phyloP scores from a whole-genome alignment of 2,888 invertebrate species.

The Caenorhabditis panamensis region DNA sequence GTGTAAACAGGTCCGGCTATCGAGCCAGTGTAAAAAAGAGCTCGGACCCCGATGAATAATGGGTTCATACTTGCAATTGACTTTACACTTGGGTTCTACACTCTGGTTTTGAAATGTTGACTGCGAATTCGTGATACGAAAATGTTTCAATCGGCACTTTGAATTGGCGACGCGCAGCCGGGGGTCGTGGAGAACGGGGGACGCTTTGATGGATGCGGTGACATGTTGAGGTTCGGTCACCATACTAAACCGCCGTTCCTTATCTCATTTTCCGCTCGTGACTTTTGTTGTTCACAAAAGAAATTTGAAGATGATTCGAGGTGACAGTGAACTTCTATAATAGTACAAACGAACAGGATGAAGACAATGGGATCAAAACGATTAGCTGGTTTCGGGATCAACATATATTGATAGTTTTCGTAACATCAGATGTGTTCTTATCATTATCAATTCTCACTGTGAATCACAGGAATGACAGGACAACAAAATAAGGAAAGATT shows the following conservation, averaged over 20 bases:
- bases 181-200: constrained; percentile 15
- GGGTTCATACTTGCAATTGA: constrained; percentile 32
- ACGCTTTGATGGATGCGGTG: constrained; percentile 45
- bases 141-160: constrained; percentile 1
- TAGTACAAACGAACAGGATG: too few relatives aligned
- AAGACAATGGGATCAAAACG: too few relatives aligned
- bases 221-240: constrained; percentile 38
- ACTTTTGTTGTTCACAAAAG: neutral
- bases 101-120: constrained; percentile 1
- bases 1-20: constrained; percentile 34
- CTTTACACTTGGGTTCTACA: constrained; percentile 38
- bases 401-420: too few relatives aligned
- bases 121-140: neutral
- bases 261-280: constrained; percentile 22
- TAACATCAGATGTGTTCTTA: too few relatives aligned
- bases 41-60: constrained; percentile 33
- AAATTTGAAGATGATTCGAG: neutral
- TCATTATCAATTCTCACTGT: too few relatives aligned
- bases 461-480: neutral
- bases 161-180: neutral
- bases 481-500: neutral
- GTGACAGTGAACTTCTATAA: neutral
- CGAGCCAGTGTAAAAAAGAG: constrained; percentile 45
- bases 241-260: constrained; percentile 39
- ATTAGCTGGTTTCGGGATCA: too few relatives aligned